A percentile compares a stretch with the other conserved stretches of the same genome.
Conservation (phyloP, 1,140 invertebrate species). For the Papilio dardanus region DNA sequence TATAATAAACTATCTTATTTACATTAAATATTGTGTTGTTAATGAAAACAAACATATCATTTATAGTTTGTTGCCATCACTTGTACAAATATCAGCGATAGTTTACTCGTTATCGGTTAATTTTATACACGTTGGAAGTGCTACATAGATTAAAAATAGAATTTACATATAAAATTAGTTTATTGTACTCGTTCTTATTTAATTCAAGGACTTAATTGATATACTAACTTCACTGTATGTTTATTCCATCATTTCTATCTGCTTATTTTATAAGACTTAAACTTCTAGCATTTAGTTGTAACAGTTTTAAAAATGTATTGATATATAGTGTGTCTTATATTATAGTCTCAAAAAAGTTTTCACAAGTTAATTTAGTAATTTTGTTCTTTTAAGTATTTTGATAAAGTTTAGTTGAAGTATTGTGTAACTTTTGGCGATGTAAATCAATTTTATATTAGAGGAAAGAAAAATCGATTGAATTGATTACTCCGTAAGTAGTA, state of each 20-base stretch:
- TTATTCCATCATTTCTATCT: neutral
- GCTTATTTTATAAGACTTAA: neutral
- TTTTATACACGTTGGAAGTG: neutral
- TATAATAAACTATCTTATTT: neutral
- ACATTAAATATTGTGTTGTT: neutral
- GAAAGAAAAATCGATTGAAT: too few species aligned
- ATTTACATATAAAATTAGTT: conserved; percentile 5
- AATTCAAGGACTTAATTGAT: conserved; percentile 1
- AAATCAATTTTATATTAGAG: too few species aligned
- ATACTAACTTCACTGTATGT: neutral
- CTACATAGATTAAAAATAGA: neutral
- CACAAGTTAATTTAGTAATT: too few species aligned
- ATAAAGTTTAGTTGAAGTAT: too few species aligned
- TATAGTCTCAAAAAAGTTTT: too few species aligned
- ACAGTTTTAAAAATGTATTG: too few species aligned
- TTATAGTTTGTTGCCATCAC: conserved; percentile 28
- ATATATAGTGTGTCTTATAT: too few species aligned
- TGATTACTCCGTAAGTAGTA: too few species aligned
- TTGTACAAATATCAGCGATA: conserved; percentile 11
- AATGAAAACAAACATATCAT: conserved; percentile 6
- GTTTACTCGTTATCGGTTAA: neutral
- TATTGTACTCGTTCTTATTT: neutral
- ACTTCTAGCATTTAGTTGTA: neutral
- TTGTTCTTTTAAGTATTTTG: too few species aligned
- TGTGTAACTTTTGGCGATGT: too few species aligned